phyloP scores from a whole-genome alignment of 2,113 vertebrate genomes.

The Larimichthys crocea region DNA sequence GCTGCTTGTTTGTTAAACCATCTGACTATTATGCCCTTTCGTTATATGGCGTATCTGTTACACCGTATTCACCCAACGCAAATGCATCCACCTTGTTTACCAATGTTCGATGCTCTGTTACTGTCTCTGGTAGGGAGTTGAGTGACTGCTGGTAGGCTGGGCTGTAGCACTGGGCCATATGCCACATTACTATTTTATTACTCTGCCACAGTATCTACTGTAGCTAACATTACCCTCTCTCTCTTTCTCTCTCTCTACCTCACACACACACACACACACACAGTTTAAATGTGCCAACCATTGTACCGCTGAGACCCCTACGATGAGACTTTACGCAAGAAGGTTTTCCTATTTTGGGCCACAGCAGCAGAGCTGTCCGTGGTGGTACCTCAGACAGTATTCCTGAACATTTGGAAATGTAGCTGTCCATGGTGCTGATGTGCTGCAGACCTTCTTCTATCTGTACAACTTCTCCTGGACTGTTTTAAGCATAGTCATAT shows the following conservation, averaged over 20 bases:
- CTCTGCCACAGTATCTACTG: conserved; percentile 40
- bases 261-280: not conserved
- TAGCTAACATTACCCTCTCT: conserved; percentile 34
- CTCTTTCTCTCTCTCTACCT: not conserved
- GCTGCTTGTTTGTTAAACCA: conserved; percentile 5
- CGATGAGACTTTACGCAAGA: conserved; percentile 8
- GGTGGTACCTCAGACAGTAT: conserved; percentile 14
- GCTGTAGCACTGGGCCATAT: conserved; percentile 46
- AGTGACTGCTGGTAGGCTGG: conserved; percentile 31
- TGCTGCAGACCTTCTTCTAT: not conserved
- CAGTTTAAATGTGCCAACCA: conserved; percentile 8
- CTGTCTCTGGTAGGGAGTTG: conserved; percentile 14
- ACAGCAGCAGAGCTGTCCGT: conserved; percentile 38
- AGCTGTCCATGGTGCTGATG: conserved; percentile 53
- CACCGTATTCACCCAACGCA: not conserved
- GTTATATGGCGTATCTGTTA: not conserved
- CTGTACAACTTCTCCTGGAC: not conserved
- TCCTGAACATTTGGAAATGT: conserved; percentile 5
- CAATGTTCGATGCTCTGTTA: not conserved
- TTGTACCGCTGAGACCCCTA: not conserved
- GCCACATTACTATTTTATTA: conserved; percentile 64
- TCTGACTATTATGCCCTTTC: not conserved
- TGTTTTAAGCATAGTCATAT: not conserved
- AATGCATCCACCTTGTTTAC: conserved; percentile 11
- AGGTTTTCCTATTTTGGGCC: conserved; percentile 9